These are phyloP conservation scores for Silurus meridionalis DNA, from an alignment of 2,113 vertebrate genomes.

Conservation along the genomic window DNA sequence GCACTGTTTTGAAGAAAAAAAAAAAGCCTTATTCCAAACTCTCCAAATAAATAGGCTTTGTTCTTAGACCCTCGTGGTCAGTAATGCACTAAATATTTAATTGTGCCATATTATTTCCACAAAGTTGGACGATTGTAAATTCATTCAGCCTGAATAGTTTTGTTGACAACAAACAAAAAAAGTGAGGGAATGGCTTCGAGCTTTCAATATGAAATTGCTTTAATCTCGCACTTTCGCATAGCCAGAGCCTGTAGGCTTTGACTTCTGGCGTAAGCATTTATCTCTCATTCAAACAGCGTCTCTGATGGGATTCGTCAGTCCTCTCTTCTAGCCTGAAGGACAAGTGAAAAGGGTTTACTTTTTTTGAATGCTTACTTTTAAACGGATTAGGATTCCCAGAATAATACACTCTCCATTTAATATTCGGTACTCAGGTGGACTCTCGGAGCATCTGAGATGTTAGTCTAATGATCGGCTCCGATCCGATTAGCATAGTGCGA, in stretches of 20 bases:
- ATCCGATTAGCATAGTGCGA: background rate
- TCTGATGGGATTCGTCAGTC: constrained; percentile 12
- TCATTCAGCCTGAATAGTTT: background rate
- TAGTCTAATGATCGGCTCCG: background rate
- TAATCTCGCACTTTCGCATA: constrained; percentile 7
- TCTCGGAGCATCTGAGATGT: background rate
- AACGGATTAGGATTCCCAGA: background rate
- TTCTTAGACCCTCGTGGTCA: background rate
- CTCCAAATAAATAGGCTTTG: background rate
- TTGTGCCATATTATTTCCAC: background rate
- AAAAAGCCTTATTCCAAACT: background rate
- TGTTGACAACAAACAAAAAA: constrained; percentile 9
- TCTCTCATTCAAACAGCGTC: background rate
- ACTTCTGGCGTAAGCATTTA: constrained; percentile 1
- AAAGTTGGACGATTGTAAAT: background rate
- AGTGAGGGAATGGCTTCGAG: constrained; percentile 5
- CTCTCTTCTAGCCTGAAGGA: constrained; percentile 1
- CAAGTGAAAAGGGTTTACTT: constrained; percentile 5
- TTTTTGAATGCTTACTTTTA: background rate
- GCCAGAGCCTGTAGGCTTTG: constrained; percentile 11
- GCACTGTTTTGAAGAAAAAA: background rate
- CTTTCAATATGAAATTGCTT: constrained; percentile 4
- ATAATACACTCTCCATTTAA: background rate
- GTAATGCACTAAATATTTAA: background rate
- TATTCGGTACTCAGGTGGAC: constrained; percentile 1